phyloP scores from a whole-genome alignment of 2,113 vertebrate species.

The Ptychochromis oligacanthus region DNA sequence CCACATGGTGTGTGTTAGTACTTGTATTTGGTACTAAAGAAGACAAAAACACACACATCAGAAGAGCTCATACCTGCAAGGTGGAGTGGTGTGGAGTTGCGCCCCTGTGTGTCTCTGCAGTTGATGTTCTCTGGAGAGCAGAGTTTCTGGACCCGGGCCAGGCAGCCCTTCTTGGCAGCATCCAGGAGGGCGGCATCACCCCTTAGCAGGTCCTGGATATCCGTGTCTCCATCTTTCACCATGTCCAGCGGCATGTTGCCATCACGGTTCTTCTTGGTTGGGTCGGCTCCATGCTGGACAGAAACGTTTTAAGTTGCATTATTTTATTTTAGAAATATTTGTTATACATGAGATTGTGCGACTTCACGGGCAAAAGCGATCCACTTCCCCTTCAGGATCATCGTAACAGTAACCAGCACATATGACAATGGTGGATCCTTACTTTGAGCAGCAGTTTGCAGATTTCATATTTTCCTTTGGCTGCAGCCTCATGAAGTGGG shows the following conservation, averaged over 20 bases:
- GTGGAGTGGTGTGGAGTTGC: constrained; percentile 96
- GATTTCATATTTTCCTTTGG: constrained; percentile 99
- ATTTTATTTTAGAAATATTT: background rate
- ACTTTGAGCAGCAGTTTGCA: constrained; percentile 96
- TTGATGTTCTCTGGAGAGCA: constrained; percentile 98
- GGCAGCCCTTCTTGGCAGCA: constrained; percentile 97
- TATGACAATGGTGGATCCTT: background rate
- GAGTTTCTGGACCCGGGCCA: constrained; percentile 96
- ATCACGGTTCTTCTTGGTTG: constrained; percentile 97
- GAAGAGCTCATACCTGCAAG: constrained; percentile 84
- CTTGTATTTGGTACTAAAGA: background rate
- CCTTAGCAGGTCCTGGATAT: constrained; percentile 96
- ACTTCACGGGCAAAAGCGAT: background rate
- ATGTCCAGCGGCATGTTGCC: constrained; percentile 97
- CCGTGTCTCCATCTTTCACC: constrained; percentile 98
- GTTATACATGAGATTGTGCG: background rate
- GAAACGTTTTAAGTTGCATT: background rate
- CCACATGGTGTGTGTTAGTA: background rate
- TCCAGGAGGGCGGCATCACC: constrained; percentile 95
- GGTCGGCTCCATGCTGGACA: constrained; percentile 93
- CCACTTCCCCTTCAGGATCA: background rate
- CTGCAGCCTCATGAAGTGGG: constrained; percentile 96
- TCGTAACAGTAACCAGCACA: background rate
- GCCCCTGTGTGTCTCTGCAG: constrained; percentile 96
- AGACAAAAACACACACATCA: background rate